Base-by-base conservation (phyloP, 1,140 invertebrate species). In the Leptinotarsa lineolata region DNA sequence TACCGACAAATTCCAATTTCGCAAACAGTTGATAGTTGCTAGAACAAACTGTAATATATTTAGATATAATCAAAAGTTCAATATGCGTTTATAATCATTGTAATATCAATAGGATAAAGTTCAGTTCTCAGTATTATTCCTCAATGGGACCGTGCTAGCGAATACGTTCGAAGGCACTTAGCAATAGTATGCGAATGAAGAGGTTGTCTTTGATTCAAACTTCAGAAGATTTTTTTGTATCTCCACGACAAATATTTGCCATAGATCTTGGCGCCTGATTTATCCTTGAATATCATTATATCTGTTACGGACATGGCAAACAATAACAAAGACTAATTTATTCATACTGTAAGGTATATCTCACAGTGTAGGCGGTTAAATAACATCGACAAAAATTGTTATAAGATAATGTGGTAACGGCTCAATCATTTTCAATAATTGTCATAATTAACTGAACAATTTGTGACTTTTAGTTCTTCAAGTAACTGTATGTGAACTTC, bases 201-300 rank as follows among this genome's bases (percentile, higher is more conserved):
- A 18, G 15, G 12, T 30, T 44, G 39, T 66, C 64, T 30, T 22
- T 2, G 24, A 64, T 21, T 64, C 21, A 21, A 22, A 22, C 11
- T 60, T 60, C 30, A 39, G 16, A 54, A 54, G 48, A 54, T 66
- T 66, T 66, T 65, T 66, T 39, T n/a, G 64, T n/a, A 66, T 64
- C 21, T 64, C 3, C 48, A 13, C 48, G n/a, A 18, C 48, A 54
- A 66, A 44, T 66, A 66, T 66, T 66, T 66, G 64, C 15, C n/a
- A 22, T 64, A 66, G 22, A 18, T 66, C 64, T 66, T 66, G 64
- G 64, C 64, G 64, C 64, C 64, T 66, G 22, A 66, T 15, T 39
- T 66, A 66, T 66, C 64, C 64, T 66, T 66, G 64, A 66, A 44
- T 64, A 30, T 64, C 48, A 64, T 64, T 64, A 64, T 30, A 22